A percentile compares a stretch with the other conserved stretches of the same genome.
These are phyloP conservation scores for Diadophis punctatus DNA, from an alignment of 2,113 vertebrate species.

Conservation along the genomic window DNA sequence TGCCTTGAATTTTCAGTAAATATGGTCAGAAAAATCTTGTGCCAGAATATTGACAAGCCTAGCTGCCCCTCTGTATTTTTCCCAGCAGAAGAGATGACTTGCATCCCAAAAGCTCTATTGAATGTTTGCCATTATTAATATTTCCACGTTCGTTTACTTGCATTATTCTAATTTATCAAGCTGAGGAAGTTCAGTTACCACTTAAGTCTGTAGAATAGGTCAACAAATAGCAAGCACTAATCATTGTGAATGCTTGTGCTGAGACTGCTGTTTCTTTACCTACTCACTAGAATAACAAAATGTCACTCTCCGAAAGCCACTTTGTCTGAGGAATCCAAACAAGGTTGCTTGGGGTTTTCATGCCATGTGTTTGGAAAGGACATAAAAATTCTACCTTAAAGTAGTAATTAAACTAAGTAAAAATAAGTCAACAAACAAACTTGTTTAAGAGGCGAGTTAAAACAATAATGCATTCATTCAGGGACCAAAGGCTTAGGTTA, in stretches of 20 bases:
- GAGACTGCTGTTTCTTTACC: not conserved
- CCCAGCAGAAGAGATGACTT: not conserved
- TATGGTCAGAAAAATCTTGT: not conserved
- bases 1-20: slow-evolving; percentile 46
- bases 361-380: not conserved
- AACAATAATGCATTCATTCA: not conserved
- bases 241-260: not conserved
- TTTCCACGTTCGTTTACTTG: not conserved
- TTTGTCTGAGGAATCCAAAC: not conserved
- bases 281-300: not conserved
- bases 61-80: not conserved
- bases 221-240: not conserved
- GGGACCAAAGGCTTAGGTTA: not conserved
- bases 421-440: not conserved
- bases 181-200: not conserved
- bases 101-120: not conserved
- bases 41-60: not conserved
- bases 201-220: not conserved
- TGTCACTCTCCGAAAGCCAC: not conserved
- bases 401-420: not conserved
- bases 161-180: not conserved
- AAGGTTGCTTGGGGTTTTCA: not conserved
- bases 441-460: not conserved
- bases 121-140: not conserved
- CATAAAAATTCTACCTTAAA: not conserved